These are phyloP conservation scores for Physocephala rufipes DNA, from an alignment of 2,888 invertebrate genomes.

Conservation along the genomic window DNA sequence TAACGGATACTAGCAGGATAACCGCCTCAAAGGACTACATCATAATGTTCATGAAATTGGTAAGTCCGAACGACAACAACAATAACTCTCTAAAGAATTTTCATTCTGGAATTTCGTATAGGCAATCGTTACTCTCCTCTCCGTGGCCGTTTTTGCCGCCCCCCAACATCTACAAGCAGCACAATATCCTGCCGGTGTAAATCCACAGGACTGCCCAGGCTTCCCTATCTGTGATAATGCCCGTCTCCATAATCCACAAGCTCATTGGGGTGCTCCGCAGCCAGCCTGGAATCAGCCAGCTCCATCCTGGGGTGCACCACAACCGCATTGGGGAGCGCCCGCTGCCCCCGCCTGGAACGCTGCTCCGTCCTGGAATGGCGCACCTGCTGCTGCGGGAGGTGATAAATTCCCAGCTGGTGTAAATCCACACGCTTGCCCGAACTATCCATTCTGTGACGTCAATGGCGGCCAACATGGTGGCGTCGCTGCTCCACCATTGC, in stretches of 20 bases:
- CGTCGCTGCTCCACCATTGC: slow-evolving; percentile 64
- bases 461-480: slow-evolving; percentile 58
- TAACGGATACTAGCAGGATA: slow-evolving; percentile 11
- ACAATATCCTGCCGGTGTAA: slow-evolving; percentile 67
- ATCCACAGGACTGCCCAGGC: slow-evolving; percentile 67
- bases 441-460: slow-evolving; percentile 68
- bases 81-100: not conserved
- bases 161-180: slow-evolving; percentile 65
- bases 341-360: slow-evolving; percentile 57
- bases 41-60: slow-evolving; percentile 65
- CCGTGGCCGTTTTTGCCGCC: slow-evolving; percentile 60
- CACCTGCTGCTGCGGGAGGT: slow-evolving; percentile 57
- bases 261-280: slow-evolving; percentile 60
- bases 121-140: slow-evolving; percentile 59
- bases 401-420: slow-evolving; percentile 67
- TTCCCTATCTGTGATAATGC: slow-evolving; percentile 68
- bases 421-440: slow-evolving; percentile 67
- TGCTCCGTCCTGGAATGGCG: slow-evolving; percentile 47
- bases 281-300: slow-evolving; percentile 50
- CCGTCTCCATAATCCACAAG: slow-evolving; percentile 62
- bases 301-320: slow-evolving; percentile 53
- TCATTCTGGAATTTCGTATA: slow-evolving; percentile 41
- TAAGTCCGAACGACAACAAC: slow-evolving; percentile 57
- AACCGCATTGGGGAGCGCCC: slow-evolving; percentile 47
- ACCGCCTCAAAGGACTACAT: not conserved